Evolutionary conservation across 2,113 vertebrate genomes (phyloP).

Genomic region (Amazona vittata): DNA sequence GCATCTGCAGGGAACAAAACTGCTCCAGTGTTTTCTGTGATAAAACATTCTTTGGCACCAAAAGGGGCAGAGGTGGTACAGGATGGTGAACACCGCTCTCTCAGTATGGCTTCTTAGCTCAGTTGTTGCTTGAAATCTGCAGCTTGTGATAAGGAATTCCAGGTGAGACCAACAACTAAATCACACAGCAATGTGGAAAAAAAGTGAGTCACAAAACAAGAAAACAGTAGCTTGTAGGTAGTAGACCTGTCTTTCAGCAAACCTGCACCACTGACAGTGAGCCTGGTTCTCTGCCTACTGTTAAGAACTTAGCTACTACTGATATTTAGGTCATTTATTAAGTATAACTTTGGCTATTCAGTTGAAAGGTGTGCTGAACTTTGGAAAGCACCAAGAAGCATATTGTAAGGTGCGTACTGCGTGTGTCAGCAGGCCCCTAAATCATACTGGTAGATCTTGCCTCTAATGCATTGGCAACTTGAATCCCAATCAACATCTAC

Average conservation of each 20-base stretch:
- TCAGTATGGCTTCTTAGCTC: background rate
- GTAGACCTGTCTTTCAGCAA: background rate
- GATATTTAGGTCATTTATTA: background rate
- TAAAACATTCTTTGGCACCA: background rate
- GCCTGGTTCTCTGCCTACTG: background rate
- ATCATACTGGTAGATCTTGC: background rate
- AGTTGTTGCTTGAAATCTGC: background rate
- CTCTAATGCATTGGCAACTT: background rate
- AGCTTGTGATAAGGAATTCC: background rate
- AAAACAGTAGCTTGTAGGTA: background rate
- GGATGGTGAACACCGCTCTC: background rate
- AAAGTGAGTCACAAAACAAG: background rate
- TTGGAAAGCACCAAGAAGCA: background rate
- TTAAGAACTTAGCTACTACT: background rate
- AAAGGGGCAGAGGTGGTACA: background rate
- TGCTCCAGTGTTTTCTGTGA: background rate
- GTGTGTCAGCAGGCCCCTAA: background rate
- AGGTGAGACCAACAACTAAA: background rate
- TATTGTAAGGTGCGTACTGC: accelerated
- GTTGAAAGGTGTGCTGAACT: background rate
- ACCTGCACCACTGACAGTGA: background rate
- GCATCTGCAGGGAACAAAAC: background rate
- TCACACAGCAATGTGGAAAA: background rate
- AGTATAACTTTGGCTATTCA: background rate
- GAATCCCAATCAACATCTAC: background rate